Conservation (phyloP, 2,888 invertebrate genomes). For the Thecocarcelia acutangulata region DNA sequence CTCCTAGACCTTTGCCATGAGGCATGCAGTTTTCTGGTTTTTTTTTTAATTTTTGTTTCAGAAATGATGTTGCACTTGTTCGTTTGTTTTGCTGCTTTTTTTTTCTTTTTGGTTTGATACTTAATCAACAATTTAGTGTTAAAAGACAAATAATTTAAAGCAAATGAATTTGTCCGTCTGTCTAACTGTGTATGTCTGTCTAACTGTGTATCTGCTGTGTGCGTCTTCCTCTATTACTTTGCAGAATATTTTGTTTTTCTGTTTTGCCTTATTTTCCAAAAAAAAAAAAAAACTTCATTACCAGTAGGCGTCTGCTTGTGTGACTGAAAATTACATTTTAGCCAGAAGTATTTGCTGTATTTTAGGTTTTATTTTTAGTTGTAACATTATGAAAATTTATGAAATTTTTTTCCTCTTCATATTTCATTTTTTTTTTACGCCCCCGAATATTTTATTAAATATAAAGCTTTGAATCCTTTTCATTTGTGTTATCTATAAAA, state of each 20-base stretch:
- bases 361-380: slow-evolving; percentile 43
- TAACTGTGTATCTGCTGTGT: slow-evolving; percentile 50
- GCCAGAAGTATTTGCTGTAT: slow-evolving; percentile 47
- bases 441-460: slow-evolving; percentile 17
- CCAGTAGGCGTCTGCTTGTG: slow-evolving; percentile 50
- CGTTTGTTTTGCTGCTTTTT: slow-evolving; percentile 22
- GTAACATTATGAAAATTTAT: slow-evolving; percentile 42
- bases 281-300: slow-evolving; percentile 9
- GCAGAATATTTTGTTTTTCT: slow-evolving; percentile 13
- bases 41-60: background rate
- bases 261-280: background rate
- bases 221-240: slow-evolving; percentile 16
- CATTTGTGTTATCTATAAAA: background rate
- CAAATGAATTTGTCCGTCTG: slow-evolving; percentile 50
- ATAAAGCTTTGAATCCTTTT: too few species aligned
- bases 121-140: slow-evolving; percentile 66
- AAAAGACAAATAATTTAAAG: slow-evolving; percentile 67
- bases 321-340: slow-evolving; percentile 24
- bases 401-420: slow-evolving; percentile 20
- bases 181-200: slow-evolving; percentile 31
- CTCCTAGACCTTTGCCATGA: slow-evolving; percentile 55
- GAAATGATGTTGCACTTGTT: slow-evolving; percentile 57
- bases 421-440: slow-evolving; percentile 21
- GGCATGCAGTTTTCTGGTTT: slow-evolving; percentile 4
- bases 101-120: slow-evolving; percentile 45